Evolutionary conservation across 2,113 vertebrate genomes (phyloP).

Genomic region (Pseudois nayaur): DNA sequence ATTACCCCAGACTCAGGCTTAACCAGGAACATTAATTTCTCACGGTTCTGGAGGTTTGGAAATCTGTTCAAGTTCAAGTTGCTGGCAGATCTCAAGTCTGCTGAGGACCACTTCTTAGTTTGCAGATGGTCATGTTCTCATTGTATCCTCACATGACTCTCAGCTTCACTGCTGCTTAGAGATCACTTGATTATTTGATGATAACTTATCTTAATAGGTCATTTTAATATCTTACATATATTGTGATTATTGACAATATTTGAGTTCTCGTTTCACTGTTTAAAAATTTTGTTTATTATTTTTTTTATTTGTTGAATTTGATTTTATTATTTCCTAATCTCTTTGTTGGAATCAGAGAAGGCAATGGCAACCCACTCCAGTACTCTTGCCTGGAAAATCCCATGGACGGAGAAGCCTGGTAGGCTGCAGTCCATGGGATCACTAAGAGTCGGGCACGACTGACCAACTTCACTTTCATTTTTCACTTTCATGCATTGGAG

Average conservation of each 20-base stretch:
- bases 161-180: neutral
- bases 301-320: neutral
- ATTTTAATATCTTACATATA: neutral
- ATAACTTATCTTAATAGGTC: neutral
- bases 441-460: rapidly evolving
- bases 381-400: too few relatives aligned
- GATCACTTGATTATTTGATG: neutral
- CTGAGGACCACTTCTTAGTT: neutral
- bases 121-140: neutral
- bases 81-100: neutral
- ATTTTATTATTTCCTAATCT: neutral
- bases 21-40: neutral
- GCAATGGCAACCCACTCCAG: too few relatives aligned
- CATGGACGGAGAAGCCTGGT: too few relatives aligned
- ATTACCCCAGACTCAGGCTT: neutral
- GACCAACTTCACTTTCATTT: too few relatives aligned
- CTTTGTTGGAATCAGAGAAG: neutral
- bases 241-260: neutral
- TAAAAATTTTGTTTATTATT: neutral
- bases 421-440: too few relatives aligned
- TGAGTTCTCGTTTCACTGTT: neutral
- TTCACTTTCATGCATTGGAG: too few relatives aligned
- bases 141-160: neutral
- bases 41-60: neutral
- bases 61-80: neutral